Evolutionary conservation across 2,797 vertebrate species (phyloP).

Genomic region (Lithobates pipiens): DNA sequence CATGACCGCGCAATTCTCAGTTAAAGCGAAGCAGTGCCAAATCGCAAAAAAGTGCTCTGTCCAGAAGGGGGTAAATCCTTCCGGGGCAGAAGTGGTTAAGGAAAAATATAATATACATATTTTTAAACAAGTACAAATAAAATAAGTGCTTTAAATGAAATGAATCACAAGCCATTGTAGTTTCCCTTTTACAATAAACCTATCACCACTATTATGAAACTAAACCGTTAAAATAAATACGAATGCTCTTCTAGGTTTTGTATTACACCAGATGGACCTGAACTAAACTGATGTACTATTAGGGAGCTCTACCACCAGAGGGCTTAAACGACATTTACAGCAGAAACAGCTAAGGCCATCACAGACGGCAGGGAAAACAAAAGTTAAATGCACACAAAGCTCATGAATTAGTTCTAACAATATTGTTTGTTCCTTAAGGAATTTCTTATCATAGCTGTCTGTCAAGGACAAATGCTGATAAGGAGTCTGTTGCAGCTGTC

Average conservation of each 20-base stretch:
- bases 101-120: too few species aligned
- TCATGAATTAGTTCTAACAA: conserved; percentile 27
- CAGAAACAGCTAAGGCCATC: neutral
- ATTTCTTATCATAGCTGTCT: conserved; percentile 15
- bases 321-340: conserved; percentile 13
- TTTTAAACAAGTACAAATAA: too few species aligned
- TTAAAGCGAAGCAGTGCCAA: too few species aligned
- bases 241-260: neutral
- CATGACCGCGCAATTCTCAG: too few species aligned
- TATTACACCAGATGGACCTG: neutral
- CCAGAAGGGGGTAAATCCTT: too few species aligned
- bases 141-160: too few species aligned
- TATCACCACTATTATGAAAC: too few species aligned
- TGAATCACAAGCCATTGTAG: too few species aligned
- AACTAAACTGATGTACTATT: neutral
- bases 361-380: neutral
- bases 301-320: conserved; percentile 9
- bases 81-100: too few species aligned
- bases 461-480: conserved; percentile 30
- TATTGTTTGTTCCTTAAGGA: neutral
- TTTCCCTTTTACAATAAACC: too few species aligned
- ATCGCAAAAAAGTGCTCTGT: too few species aligned
- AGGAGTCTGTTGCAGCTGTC: conserved; percentile 13
- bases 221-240: too few species aligned
- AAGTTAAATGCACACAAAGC: conserved; percentile 1